Conservation (phyloP, 2,888 invertebrate species). For the Pyrocoelia pectoralis region DNA sequence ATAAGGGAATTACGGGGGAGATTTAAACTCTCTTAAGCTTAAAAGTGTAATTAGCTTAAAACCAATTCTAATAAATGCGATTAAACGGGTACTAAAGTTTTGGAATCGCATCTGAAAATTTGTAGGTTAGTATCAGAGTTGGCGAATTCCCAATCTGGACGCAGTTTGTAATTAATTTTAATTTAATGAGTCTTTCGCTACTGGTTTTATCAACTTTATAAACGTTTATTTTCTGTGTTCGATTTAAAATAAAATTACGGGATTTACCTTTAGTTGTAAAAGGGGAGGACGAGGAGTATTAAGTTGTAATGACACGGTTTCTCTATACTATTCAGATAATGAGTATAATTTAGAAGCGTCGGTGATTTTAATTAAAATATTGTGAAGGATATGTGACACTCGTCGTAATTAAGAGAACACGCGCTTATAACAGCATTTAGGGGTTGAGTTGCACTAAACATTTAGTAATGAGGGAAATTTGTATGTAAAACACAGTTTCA, state of each 20-base stretch:
- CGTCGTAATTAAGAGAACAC: slow-evolving; percentile 33
- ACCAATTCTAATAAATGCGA: slow-evolving; percentile 37
- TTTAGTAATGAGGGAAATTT: slow-evolving; percentile 40
- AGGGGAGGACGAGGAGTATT: not conserved
- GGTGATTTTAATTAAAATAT: slow-evolving; percentile 26
- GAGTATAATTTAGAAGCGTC: slow-evolving; percentile 13
- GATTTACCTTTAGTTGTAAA: not conserved
- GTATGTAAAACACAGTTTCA: slow-evolving; percentile 38
- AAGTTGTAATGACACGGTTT: slow-evolving; percentile 8
- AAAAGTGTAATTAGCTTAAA: slow-evolving; percentile 36
- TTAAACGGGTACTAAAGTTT: slow-evolving; percentile 35
- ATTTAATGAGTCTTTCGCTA: slow-evolving; percentile 36
- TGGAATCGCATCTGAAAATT: slow-evolving; percentile 33
- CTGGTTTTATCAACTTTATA: slow-evolving; percentile 34
- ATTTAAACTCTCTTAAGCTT: slow-evolving; percentile 34
- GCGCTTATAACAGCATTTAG: slow-evolving; percentile 27
- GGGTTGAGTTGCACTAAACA: slow-evolving; percentile 30
- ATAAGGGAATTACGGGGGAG: slow-evolving; percentile 30
- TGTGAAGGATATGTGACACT: slow-evolving; percentile 30
- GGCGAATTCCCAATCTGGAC: slow-evolving; percentile 37
- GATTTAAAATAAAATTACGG: slow-evolving; percentile 17
- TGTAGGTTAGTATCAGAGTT: slow-evolving; percentile 33
- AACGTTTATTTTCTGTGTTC: slow-evolving; percentile 32
- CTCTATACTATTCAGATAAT: not conserved
- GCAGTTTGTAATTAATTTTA: slow-evolving; percentile 36